A percentile compares a stretch with the other conserved stretches of the same genome.
These are phyloP conservation scores for Reinhardtius hippoglossoides DNA, from an alignment of 2,113 vertebrate genomes.

Conservation along the genomic window DNA sequence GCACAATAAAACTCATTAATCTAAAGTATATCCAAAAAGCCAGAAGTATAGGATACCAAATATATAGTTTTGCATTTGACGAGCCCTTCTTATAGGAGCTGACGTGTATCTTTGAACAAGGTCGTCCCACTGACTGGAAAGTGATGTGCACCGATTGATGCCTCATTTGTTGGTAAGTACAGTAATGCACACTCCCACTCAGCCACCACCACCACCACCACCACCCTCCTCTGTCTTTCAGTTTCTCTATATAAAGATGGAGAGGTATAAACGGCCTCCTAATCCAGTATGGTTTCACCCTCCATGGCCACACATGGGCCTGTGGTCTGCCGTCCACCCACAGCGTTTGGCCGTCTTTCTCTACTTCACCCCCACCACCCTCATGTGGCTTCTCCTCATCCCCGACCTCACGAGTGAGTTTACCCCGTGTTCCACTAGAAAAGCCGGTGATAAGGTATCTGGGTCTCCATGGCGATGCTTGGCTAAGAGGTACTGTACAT, in stretches of 20 bases:
- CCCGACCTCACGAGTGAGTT: conserved; percentile 60
- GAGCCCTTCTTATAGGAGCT: not conserved
- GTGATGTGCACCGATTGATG: conserved; percentile 35
- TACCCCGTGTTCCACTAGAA: conserved; percentile 82
- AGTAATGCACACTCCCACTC: conserved; percentile 23
- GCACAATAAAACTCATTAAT: not conserved
- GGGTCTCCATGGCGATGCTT: conserved; percentile 62
- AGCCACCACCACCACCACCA: conserved; percentile 17
- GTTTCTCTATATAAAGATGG: conserved; percentile 50
- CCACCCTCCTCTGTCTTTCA: conserved; percentile 31
- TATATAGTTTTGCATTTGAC: not conserved
- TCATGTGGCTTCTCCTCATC: conserved; percentile 12
- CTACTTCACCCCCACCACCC: not conserved
- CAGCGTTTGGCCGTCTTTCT: conserved; percentile 42
- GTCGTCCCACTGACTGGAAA: conserved; percentile 8
- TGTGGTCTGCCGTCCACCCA: conserved; percentile 59
- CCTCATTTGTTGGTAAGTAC: conserved; percentile 39
- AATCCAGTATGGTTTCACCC: conserved; percentile 55
- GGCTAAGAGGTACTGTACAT: conserved; percentile 24
- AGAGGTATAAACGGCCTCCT: conserved; percentile 37
- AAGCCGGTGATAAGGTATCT: conserved; percentile 87
- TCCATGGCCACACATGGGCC: conserved; percentile 69
- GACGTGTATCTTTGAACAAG: not conserved
- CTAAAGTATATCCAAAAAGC: not conserved
- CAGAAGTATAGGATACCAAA: not conserved